Conservation (phyloP, 2,797 vertebrate species). For the Aplochiton taeniatus region DNA sequence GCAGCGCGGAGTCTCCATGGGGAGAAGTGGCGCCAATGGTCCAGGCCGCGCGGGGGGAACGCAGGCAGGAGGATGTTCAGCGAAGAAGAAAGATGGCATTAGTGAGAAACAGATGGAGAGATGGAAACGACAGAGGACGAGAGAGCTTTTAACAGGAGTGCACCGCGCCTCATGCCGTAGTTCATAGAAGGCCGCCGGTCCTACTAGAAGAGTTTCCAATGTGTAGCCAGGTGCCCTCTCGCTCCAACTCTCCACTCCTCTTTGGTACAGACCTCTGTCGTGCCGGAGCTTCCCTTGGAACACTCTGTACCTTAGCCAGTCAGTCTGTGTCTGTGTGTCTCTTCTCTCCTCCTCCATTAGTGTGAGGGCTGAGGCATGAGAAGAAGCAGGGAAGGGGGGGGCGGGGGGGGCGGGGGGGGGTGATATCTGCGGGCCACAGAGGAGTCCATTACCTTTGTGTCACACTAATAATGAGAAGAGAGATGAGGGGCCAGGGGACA, state of each 20-base stretch:
- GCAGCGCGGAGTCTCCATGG: no score
- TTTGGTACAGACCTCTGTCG: neutral
- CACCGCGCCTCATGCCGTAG: slow-evolving; percentile 1
- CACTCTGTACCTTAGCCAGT: neutral
- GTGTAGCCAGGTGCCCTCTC: slow-evolving; percentile 15
- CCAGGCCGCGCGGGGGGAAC: no score
- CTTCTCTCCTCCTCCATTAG: slow-evolving; percentile 32
- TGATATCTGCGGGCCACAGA: slow-evolving; percentile 60
- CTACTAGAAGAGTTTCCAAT: slow-evolving; percentile 16
- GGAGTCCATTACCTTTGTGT: slow-evolving; percentile 65
- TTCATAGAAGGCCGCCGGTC: neutral
- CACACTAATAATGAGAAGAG: slow-evolving; percentile 54
- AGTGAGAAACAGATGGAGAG: neutral
- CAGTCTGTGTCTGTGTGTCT: slow-evolving; percentile 5
- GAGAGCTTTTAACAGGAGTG: neutral
- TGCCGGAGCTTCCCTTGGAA: neutral
- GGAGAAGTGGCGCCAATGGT: no score
- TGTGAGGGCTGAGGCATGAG: slow-evolving; percentile 48
- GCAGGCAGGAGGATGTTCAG: neutral
- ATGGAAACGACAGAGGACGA: neutral
- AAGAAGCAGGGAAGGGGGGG: neutral
- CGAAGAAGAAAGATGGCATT: neutral
- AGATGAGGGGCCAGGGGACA: slow-evolving; percentile 48
- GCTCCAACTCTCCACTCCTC: neutral
- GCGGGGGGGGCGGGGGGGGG: slow-evolving; percentile 59